Evolutionary conservation across 2,888 invertebrate species (phyloP), one percentile per base, ranked within the genome.

Genomic region (Torymus texanus): DNA sequence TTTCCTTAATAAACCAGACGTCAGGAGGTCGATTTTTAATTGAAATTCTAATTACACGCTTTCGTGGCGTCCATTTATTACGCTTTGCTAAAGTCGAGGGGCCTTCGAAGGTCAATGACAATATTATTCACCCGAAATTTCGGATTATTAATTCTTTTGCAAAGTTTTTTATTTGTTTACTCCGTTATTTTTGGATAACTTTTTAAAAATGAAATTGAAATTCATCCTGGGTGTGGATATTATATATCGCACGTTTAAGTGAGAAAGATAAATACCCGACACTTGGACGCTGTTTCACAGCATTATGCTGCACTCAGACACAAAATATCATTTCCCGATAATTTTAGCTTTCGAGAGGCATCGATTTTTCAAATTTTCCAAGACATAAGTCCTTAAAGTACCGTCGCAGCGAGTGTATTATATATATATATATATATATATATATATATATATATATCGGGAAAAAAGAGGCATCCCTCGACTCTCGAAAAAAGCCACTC

Each of bases 11-110:
- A 62, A 79, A 65, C 21, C 41, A 55, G 56, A 53, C 51, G 55
- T 59, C 56, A 18, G n/a, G 50, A 67, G 51, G 53, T 24, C 76
- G 76, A 71, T 50, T 75, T 78, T 79, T 79, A 79, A 79, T 81
- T 81, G 78, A 79, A 81, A 72, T 74, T 79, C 66, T 81, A 77
- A 79, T 81, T 81, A 66, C 72, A 68, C 29, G 65, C n/a, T 73
- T 61, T 59, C 18, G 50, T n/a, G 55, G 16, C 16, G 16, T 21
- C 18, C 58, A 63, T 63, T 75, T 56, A 67, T 68, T 62, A 71
- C 14, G 58, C 21, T 59, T 18, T 55, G 56, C 65, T 77, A 71
- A 71, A 55, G 59, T 65, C 59, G 24, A 8, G 41, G 65, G 3
- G 51, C 21, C 53, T 50, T 55, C 18, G 18, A 61, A 75, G 66